phyloP scores from a whole-genome alignment of 2,888 invertebrate genomes.

The Hyposoter didymator region DNA sequence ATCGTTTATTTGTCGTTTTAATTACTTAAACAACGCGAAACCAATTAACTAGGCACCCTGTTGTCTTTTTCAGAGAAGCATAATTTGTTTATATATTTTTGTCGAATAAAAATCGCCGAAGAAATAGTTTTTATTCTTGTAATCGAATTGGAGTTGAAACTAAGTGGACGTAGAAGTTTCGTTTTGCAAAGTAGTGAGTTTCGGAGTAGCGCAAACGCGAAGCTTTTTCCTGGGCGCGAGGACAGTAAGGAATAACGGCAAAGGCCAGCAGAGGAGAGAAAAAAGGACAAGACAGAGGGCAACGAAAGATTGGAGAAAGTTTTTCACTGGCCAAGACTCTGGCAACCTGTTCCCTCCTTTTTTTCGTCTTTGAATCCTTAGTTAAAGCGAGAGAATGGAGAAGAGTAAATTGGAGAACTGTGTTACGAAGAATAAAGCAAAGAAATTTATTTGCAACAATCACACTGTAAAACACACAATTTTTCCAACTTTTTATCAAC shows the following conservation, averaged over 20 bases:
- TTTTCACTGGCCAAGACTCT: constrained; percentile 10
- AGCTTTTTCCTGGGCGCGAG: background rate
- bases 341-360: constrained; percentile 6
- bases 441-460: background rate
- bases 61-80: no score
- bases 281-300: background rate
- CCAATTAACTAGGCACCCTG: background rate
- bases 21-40: background rate
- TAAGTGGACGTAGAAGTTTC: background rate
- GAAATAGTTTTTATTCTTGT: background rate
- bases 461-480: background rate
- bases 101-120: background rate
- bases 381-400: constrained; percentile 4
- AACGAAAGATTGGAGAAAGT: constrained; percentile 28
- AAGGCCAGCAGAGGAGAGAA: background rate
- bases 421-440: background rate
- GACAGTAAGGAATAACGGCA: background rate
- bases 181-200: constrained; percentile 45
- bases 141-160: background rate
- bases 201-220: background rate
- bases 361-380: background rate
- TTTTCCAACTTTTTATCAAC: background rate
- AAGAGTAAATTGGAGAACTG: constrained; percentile 5
- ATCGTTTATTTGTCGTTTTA: no score
- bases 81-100: background rate